Percentiles rank a stretch among this genome's conserved stretches.
These are phyloP conservation scores for Sminthurides bifidus DNA, from an alignment of 1,140 invertebrate genomes.

Conservation along the genomic window DNA sequence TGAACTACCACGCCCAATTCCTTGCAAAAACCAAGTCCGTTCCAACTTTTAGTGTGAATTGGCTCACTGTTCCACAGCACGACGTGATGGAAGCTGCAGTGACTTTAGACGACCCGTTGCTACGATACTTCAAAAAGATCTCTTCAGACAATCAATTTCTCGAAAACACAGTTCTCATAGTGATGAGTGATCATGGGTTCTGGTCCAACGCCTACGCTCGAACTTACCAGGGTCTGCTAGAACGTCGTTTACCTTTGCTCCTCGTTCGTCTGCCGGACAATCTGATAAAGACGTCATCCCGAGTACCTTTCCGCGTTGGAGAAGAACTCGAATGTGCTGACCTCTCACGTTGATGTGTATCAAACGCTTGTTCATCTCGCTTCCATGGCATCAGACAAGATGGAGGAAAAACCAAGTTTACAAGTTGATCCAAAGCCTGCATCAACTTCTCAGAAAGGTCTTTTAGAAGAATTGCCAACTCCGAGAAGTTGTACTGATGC, in stretches of 20 bases:
- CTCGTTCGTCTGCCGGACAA: constrained; percentile 10
- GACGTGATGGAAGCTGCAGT: background rate
- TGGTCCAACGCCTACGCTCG: constrained; percentile 3
- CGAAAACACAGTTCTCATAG: constrained; percentile 13
- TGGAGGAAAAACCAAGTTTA: background rate
- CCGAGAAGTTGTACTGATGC: constrained; percentile 16
- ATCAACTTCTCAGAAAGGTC: background rate
- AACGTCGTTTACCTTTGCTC: constrained; percentile 14
- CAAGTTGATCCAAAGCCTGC: background rate
- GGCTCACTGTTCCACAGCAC: constrained; percentile 12
- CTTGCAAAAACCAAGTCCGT: constrained; percentile 3
- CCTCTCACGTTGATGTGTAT: constrained; percentile 16
- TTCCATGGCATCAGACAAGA: background rate
- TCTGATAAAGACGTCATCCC: constrained; percentile 7
- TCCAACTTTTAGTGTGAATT: constrained; percentile 16
- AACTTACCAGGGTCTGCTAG: constrained; percentile 17
- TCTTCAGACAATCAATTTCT: background rate
- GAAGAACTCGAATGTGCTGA: constrained; percentile 12
- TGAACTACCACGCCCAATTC: constrained; percentile 15
- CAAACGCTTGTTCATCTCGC: constrained; percentile 15
- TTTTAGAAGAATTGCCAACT: constrained; percentile 4
- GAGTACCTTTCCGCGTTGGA: constrained; percentile 7
- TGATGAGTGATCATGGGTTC: constrained; percentile 22
- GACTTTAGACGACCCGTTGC: constrained; percentile 3
- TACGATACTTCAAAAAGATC: constrained; percentile 15